Conservation (phyloP, 2,797 vertebrate species). For the Artibeus lituratus region DNA sequence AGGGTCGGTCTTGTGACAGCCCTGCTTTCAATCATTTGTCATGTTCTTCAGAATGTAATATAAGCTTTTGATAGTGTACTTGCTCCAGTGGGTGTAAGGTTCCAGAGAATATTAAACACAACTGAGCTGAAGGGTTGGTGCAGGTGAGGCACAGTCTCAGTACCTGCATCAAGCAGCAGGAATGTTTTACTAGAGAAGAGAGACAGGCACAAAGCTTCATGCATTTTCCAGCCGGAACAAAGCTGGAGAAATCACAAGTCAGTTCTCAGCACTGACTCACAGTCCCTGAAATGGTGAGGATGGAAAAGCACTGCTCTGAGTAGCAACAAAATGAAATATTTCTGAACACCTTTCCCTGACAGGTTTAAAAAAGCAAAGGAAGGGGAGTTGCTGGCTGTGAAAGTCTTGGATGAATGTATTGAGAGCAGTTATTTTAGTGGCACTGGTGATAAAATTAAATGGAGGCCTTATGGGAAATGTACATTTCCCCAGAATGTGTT, state of each 20-base stretch:
- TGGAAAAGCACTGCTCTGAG: conserved; percentile 68
- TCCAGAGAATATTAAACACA: conserved; percentile 68
- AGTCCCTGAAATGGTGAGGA: conserved; percentile 59
- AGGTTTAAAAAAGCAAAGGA: conserved; percentile 68
- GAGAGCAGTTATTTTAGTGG: conserved; percentile 68
- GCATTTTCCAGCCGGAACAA: conserved; percentile 64
- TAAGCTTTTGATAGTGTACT: conserved; percentile 64
- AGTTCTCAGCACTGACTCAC: conserved; percentile 74
- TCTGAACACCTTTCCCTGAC: conserved; percentile 76
- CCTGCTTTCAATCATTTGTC: conserved; percentile 67
- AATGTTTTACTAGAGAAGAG: conserved; percentile 59
- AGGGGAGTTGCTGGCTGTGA: conserved; percentile 39
- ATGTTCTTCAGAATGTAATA: conserved; percentile 70
- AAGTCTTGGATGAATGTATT: conserved; percentile 51
- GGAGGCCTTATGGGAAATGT: conserved; percentile 45
- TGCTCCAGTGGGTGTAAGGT: conserved; percentile 67
- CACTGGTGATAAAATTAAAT: conserved; percentile 66
- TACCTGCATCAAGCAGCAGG: neutral
- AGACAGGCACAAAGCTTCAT: neutral
- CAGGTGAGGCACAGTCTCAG: neutral
- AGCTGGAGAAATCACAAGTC: conserved; percentile 73
- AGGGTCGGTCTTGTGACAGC: conserved; percentile 55
- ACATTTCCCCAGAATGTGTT: conserved; percentile 28
- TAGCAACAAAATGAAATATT: conserved; percentile 77
- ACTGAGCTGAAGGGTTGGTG: neutral